Evolutionary conservation across 2,797 vertebrate genomes (phyloP).

Genomic region (Spheniscus humboldti): DNA sequence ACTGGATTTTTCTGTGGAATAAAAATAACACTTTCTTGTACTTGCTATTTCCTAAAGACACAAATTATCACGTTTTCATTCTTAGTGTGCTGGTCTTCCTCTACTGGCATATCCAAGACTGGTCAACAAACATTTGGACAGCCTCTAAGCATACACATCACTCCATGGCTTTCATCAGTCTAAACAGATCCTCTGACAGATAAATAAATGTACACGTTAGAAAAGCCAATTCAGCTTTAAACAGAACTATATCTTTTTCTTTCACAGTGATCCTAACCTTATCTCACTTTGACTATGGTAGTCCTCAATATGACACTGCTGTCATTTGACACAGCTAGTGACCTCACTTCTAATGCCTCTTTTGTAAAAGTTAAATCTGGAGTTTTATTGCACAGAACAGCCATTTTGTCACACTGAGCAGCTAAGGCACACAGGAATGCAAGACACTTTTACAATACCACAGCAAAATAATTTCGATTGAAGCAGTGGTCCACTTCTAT

Average conservation of each 20-base stretch:
- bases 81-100: neutral
- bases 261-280: neutral
- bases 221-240: neutral
- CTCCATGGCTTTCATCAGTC: neutral
- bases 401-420: neutral
- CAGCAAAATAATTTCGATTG: neutral
- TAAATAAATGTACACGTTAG: neutral
- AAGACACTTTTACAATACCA: neutral
- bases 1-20: neutral
- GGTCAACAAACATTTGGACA: neutral
- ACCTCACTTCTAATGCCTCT: neutral
- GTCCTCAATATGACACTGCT: neutral
- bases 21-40: neutral
- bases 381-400: neutral
- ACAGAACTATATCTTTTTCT: neutral
- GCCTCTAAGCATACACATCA: neutral
- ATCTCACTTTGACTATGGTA: neutral
- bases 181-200: neutral
- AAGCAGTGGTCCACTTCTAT: neutral
- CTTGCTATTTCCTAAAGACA: neutral
- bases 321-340: neutral
- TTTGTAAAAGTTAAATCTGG: neutral
- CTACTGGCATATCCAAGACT: neutral
- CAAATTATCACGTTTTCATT: neutral
- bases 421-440: neutral